Conservation (phyloP, 2,797 vertebrate genomes). For the Sebastes variabilis region DNA sequence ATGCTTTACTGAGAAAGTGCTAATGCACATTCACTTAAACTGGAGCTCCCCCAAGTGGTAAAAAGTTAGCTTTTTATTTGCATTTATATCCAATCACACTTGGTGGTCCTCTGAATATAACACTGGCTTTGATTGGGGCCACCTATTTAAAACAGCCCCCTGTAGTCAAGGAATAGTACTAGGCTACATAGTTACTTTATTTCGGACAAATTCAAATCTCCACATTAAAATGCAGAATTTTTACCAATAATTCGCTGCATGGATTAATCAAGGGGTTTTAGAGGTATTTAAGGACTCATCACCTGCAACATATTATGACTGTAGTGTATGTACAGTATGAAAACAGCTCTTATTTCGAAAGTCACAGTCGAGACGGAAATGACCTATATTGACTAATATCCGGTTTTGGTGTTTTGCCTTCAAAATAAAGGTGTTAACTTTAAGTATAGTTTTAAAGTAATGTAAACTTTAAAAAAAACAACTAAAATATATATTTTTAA, state of each 20-base stretch:
- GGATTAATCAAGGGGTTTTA: neutral
- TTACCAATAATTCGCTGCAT: neutral
- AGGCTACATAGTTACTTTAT: neutral
- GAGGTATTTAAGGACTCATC: neutral
- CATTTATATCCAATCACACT: neutral
- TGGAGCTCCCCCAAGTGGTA: neutral
- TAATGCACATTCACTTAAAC: neutral
- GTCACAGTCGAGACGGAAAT: neutral
- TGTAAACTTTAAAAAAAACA: accelerated
- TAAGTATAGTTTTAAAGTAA: neutral
- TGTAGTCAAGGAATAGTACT: neutral
- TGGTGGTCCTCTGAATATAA: neutral
- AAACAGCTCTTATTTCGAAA: constrained; percentile 33
- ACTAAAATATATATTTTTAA: no score
- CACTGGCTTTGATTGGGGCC: neutral
- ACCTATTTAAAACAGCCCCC: neutral
- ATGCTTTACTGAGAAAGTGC: neutral
- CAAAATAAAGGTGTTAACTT: neutral
- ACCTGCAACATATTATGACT: neutral
- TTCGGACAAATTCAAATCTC: neutral
- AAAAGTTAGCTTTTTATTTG: neutral
- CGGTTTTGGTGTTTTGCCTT: neutral
- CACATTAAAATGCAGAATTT: neutral
- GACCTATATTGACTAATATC: neutral
- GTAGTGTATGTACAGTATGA: neutral